Conservation (phyloP, 2,113 vertebrate genomes). For the Corythaixoides concolor region DNA sequence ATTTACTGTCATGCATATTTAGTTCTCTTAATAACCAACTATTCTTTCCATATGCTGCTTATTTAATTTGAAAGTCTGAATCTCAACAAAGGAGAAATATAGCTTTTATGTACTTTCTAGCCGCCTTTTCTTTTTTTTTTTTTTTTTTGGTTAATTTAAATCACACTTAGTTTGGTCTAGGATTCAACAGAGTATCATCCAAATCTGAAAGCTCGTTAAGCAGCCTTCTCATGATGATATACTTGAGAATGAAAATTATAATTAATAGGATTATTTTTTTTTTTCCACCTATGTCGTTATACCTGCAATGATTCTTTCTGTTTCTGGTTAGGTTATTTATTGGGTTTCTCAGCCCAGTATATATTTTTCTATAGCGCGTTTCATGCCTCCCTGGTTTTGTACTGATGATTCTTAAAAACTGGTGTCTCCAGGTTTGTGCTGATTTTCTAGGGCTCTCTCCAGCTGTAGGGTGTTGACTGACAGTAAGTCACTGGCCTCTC, state of each 20-base stretch:
- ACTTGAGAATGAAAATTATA: neutral
- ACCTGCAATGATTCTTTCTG: neutral
- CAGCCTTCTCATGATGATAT: neutral
- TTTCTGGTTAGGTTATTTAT: neutral
- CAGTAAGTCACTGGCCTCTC: neutral
- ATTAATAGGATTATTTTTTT: neutral
- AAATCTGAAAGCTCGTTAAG: neutral
- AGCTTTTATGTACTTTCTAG: neutral
- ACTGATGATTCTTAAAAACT: neutral
- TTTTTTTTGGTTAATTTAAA: neutral
- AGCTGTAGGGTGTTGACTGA: accelerated
- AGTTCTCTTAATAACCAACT: neutral
- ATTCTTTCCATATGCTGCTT: conserved; percentile 15
- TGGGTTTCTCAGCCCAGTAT: neutral
- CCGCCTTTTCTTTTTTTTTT: too few species aligned
- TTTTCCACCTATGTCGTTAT: neutral
- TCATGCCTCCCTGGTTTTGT: neutral
- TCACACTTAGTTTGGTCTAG: neutral
- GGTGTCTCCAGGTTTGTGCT: neutral
- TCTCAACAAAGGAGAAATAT: neutral
- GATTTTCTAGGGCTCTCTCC: neutral
- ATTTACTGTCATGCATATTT: conserved; percentile 1
- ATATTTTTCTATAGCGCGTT: neutral
- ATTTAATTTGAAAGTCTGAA: conserved; percentile 4
- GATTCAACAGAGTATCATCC: neutral